phyloP scores from a whole-genome alignment of 1,140 invertebrate genomes.

The Ctenoplectra terminalis region DNA sequence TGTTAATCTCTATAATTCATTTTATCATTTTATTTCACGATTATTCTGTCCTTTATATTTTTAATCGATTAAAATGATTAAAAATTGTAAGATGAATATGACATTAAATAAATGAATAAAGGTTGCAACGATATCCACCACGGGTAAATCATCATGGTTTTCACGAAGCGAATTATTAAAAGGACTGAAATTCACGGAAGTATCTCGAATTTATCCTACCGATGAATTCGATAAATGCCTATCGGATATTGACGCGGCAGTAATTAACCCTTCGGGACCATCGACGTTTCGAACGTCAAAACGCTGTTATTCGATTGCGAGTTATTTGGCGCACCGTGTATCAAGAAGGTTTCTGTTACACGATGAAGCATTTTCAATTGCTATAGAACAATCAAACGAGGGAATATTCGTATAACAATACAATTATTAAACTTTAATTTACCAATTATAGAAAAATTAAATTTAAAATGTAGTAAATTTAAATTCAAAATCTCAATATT shows the following conservation, averaged over 20 bases:
- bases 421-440: too few species aligned
- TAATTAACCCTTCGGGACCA: slow-evolving; percentile 31
- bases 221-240: slow-evolving; percentile 46
- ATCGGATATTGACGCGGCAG: slow-evolving; percentile 12
- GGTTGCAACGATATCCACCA: background rate
- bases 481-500: too few species aligned
- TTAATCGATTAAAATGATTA: too few species aligned
- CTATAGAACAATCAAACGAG: background rate
- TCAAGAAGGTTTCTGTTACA: background rate
- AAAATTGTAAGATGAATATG: too few species aligned
- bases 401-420: background rate
- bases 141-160: background rate
- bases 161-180: slow-evolving; percentile 13
- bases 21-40: too few species aligned
- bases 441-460: too few species aligned
- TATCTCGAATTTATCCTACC: slow-evolving; percentile 21
- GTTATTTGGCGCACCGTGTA: background rate
- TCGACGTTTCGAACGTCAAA: background rate
- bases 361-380: background rate
- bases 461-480: too few species aligned
- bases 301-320: background rate
- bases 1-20: too few species aligned
- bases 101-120: too few species aligned
- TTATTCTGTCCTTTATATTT: too few species aligned
- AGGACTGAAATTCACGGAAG: slow-evolving; percentile 17